Evolutionary conservation across 2,797 vertebrate species (phyloP).

Genomic region (Apodemus agrarius): DNA sequence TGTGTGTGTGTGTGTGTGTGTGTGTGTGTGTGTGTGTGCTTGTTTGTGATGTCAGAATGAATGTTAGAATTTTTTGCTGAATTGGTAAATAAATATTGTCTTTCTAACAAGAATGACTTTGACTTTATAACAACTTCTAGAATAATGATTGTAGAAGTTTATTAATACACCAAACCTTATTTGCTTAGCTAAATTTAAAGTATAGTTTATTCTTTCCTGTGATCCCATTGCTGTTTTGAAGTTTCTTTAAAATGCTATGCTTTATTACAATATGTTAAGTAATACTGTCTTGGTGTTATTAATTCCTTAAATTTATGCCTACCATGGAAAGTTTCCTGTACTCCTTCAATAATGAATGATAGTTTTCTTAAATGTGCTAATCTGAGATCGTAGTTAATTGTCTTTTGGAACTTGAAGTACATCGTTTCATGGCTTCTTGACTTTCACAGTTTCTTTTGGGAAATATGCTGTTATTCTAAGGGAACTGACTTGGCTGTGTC

Average conservation of each 20-base stretch:
- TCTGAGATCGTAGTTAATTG: background rate
- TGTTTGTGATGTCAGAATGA: no score
- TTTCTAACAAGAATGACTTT: no score
- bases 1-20: no score
- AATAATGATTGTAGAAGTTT: no score
- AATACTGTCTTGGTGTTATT: background rate
- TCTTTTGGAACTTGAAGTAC: background rate
- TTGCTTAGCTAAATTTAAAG: background rate
- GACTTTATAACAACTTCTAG: no score
- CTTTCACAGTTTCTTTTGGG: background rate
- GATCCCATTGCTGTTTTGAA: background rate
- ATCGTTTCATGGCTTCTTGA: background rate
- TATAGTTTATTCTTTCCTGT: background rate
- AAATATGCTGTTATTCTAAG: background rate
- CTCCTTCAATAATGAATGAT: background rate
- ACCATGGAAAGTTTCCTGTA: background rate
- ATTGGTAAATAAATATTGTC: no score
- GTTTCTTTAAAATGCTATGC: background rate
- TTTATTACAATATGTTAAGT: background rate
- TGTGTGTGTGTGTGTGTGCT: no score
- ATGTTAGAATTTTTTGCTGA: no score
- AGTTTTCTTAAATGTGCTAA: background rate
- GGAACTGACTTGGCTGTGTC: no score
- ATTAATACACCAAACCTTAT: background rate
- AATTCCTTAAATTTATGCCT: background rate